Base-by-base conservation (phyloP, 2,888 invertebrate genomes). In the Axea sp. region DNA sequence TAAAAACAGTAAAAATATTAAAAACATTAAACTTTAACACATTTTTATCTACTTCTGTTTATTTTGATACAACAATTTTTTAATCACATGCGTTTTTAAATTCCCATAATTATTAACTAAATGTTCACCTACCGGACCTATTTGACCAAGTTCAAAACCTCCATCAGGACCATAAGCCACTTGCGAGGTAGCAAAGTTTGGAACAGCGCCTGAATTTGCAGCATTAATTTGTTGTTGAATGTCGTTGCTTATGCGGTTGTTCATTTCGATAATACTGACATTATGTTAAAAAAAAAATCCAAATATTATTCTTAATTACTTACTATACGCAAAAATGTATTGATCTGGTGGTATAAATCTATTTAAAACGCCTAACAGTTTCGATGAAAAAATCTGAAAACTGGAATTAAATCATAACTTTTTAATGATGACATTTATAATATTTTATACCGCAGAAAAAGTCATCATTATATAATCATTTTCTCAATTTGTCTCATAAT, bases 171-270 rank as follows among this genome's bases (percentile, higher is more conserved):
- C 69, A 9, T 8, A 55, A 3, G 4, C 9, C 30, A 75, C 71
- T 28, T 67, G 47, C 0, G 75, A 71, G 8, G 37, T 53, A n/a
- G 75, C 75, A 55, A 30, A 60, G 43, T 75, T 75, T 26, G 71
- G 75, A 2, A 17, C 75, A 60, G 49, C 69, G 55, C 57, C 62
- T 67, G 71, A 3, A 57, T 60, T 75, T 47, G 67, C 67, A 67
- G 71, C 71, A 60, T 67, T 67, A 59, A 75, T 75, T 71, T 71
- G 62, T 57, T 62, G 60, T 57, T 75, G 71, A 60, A 75, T 75
- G 4, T 71, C 67, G 60, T 67, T 67, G 60, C 30, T 75, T 60
- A 75, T 55, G 24, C 74, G 74, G 53, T 69, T 69, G 65, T 74
- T 51, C 60, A 49, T 53, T 74, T 74, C 74, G 12, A 65, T 51